A percentile compares a stretch with the other conserved stretches of the same genome.
Evolutionary conservation across 2,888 invertebrate species (phyloP).

Genomic region (Therioaphis trifolii): DNA sequence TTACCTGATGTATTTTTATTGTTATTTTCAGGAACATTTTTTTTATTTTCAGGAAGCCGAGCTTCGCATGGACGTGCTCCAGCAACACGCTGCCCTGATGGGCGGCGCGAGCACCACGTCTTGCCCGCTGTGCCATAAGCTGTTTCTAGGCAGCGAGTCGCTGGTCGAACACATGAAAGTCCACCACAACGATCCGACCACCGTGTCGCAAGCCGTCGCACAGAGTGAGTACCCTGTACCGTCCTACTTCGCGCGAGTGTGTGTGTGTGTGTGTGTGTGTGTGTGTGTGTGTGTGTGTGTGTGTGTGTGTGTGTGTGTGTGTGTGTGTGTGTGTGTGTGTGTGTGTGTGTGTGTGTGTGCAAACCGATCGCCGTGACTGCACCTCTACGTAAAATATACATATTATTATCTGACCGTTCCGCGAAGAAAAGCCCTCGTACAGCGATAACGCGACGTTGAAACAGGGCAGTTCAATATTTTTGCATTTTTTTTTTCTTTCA

Average conservation of each 20-base stretch:
- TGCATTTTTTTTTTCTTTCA: slow-evolving; percentile 70
- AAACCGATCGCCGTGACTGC: too few relatives aligned
- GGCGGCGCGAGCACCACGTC: slow-evolving; percentile 91
- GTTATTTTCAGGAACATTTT: slow-evolving; percentile 64
- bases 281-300: too few relatives aligned
- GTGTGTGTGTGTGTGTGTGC: too few relatives aligned
- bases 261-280: too few relatives aligned
- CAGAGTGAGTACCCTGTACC: slow-evolving; percentile 14
- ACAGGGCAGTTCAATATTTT: background rate
- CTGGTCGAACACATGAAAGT: slow-evolving; percentile 97
- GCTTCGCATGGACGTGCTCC: slow-evolving; percentile 92
- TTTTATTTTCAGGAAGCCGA: slow-evolving; percentile 81
- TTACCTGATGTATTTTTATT: slow-evolving; percentile 58
- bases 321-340: too few relatives aligned
- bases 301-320: too few relatives aligned
- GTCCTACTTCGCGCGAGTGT: too few relatives aligned
- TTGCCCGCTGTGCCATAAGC: slow-evolving; percentile 93
- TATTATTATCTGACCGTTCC: too few relatives aligned
- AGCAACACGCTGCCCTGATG: slow-evolving; percentile 94
- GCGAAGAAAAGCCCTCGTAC: too few relatives aligned
- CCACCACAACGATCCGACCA: slow-evolving; percentile 90
- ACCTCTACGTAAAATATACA: too few relatives aligned
- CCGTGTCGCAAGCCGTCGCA: slow-evolving; percentile 44
- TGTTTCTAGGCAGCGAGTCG: slow-evolving; percentile 91
- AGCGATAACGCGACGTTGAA: too few relatives aligned